Conservation (phyloP, 2,797 vertebrate genomes). For the Lophotriccus pileatus region DNA sequence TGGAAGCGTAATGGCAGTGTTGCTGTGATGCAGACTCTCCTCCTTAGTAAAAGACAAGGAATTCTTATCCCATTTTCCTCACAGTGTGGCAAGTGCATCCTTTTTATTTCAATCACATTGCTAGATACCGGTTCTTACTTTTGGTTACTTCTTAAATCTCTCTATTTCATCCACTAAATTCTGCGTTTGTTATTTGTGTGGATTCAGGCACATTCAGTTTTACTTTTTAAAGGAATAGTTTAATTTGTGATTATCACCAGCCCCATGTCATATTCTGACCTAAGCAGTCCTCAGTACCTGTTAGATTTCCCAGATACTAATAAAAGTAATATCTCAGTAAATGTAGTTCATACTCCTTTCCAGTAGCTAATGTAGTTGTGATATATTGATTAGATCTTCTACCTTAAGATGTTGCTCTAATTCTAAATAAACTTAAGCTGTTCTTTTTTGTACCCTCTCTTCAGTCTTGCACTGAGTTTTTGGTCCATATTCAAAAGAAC, state of each 20-base stretch:
- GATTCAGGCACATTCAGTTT: not conserved
- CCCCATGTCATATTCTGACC: not conserved
- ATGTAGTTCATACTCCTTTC: not conserved
- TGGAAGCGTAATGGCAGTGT: not conserved
- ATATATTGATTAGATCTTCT: not conserved
- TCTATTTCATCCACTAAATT: not conserved
- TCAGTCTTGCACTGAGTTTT: rapidly evolving
- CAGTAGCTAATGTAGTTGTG: not conserved
- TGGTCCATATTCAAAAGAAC: not conserved
- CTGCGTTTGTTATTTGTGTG: not conserved
- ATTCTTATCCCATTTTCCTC: not conserved
- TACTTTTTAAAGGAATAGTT: not conserved
- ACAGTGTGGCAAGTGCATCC: not conserved
- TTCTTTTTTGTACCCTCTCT: not conserved
- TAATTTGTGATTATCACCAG: not conserved
- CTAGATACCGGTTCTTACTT: not conserved
- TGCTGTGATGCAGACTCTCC: not conserved
- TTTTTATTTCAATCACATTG: not conserved
- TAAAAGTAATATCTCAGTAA: not conserved
- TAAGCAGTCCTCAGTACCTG: not conserved
- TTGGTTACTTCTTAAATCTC: not conserved
- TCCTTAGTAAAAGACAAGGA: not conserved
- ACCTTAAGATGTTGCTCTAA: not conserved
- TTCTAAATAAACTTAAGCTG: not conserved
- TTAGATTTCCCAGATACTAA: not conserved